Evolutionary conservation across 2,797 vertebrate species (phyloP), one percentile per base, ranked within the genome.

Genomic region (Cossypha polioptera): DNA sequence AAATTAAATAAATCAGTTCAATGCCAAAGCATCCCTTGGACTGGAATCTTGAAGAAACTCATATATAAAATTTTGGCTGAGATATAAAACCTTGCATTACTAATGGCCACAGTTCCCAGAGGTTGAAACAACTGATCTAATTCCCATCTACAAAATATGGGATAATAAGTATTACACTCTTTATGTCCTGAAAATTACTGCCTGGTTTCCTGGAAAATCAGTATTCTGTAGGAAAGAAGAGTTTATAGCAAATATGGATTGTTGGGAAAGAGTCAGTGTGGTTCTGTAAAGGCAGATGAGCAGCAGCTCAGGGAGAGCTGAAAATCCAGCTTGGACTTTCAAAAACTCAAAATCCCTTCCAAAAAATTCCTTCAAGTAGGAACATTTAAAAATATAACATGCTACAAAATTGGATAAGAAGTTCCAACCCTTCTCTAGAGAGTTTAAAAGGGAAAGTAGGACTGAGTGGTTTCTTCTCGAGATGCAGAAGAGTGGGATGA

Each of bases 191-290:
- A 14, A 19, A 16, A 48, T 13, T 50, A 40, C 8, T 14, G 13
- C 7, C 5, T 45, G 38, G 10, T 10, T 80, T 16, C n/a, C 9
- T 35, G 36, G 35, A 14, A 86, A 57, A 58, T 0, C 15, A 35
- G 5, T 22, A 7, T n/a, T 66, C 16, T 47, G 1, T 2, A 25
- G 7, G 16, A 68, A 68, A 51, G 18, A 31, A n/a, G 42, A 50
- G 2, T n/a, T 16, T 47, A 6, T 68, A 26, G 25, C 20, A 78
- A 65, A 68, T 45, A 45, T 5, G 42, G 7, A 16, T 11, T 48
- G 1, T 2, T 61, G 19, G 40, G 28, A 35, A 84, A 58, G 28
- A 54, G 11, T 5, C 53, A 35, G 0, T 1, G 1, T 11, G 31
- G 5, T 3, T 77, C 35, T 50, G 7, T 18, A 35, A 75, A 72